Conservation (phyloP, 2,113 vertebrate species). For the Mesitornis unicolor region DNA sequence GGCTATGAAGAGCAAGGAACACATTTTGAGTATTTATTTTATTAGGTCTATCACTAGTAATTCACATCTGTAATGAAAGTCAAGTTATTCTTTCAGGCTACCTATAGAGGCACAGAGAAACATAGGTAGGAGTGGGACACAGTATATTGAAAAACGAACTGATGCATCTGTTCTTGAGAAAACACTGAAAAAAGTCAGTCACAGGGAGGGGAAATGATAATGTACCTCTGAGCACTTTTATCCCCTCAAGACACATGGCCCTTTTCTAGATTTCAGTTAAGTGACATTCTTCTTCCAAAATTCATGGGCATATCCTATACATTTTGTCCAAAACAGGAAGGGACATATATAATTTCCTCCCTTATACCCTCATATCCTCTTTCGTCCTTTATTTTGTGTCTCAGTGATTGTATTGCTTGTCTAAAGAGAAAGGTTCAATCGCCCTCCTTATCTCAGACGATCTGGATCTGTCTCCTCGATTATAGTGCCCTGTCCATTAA, state of each 20-base stretch:
- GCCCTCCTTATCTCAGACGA: not conserved
- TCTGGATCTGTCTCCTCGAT: not conserved
- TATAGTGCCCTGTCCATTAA: not conserved
- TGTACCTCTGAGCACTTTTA: not conserved
- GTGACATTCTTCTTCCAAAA: not conserved
- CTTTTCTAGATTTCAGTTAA: not conserved
- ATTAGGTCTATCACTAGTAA: not conserved
- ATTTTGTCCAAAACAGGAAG: not conserved
- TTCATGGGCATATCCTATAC: not conserved
- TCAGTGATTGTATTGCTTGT: not conserved
- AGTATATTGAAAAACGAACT: not conserved
- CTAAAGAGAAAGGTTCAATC: not conserved
- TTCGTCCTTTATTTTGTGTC: not conserved
- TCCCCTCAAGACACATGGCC: not conserved
- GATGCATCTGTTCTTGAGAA: not conserved
- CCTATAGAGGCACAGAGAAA: not conserved
- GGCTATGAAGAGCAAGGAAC: not conserved
- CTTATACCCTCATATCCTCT: not conserved
- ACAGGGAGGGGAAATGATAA: rapidly evolving
- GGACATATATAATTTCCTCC: not conserved
- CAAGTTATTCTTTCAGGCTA: not conserved
- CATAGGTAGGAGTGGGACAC: not conserved
- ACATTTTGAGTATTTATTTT: not conserved
- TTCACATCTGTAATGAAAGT: not conserved
- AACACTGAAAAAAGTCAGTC: not conserved